Evolutionary conservation across 2,888 invertebrate genomes (phyloP).

Genomic region (Spilarctia lutea): DNA sequence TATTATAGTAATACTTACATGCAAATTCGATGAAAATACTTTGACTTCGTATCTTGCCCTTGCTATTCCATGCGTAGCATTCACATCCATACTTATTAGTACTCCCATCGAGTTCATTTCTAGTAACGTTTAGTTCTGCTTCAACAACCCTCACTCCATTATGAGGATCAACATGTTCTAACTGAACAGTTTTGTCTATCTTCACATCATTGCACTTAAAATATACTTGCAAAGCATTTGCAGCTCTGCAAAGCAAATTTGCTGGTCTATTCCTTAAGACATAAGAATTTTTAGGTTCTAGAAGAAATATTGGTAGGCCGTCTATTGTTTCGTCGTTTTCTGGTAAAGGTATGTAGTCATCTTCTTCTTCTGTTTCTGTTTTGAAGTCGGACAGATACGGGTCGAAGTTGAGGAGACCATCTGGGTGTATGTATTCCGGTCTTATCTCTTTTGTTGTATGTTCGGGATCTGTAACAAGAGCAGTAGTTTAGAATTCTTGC

Average conservation of each 20-base stretch:
- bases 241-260: conserved; percentile 94
- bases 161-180: conserved; percentile 93
- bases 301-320: conserved; percentile 93
- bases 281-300: conserved; percentile 95
- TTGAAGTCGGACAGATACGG: conserved; percentile 80
- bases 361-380: conserved; percentile 79
- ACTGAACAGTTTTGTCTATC: conserved; percentile 86
- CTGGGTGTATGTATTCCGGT: conserved; percentile 82
- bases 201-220: conserved; percentile 93
- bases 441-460: conserved; percentile 78
- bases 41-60: conserved; percentile 92
- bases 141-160: conserved; percentile 92
- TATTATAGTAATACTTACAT: conserved; percentile 91
- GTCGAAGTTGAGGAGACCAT: conserved; percentile 77
- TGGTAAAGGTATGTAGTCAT: conserved; percentile 82
- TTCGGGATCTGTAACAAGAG: conserved; percentile 71
- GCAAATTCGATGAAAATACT: conserved; percentile 92
- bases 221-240: conserved; percentile 93
- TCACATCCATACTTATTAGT: conserved; percentile 94
- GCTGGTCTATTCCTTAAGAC: conserved; percentile 96
- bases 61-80: conserved; percentile 94
- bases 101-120: conserved; percentile 93
- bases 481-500: background rate
- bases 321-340: conserved; percentile 88
- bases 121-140: conserved; percentile 91